Evolutionary conservation across 92 coral and sea anemone genomes (phyloP), one percentile per base, ranked within the genome.

Genomic region (Umimayanthus kanabou): DNA sequence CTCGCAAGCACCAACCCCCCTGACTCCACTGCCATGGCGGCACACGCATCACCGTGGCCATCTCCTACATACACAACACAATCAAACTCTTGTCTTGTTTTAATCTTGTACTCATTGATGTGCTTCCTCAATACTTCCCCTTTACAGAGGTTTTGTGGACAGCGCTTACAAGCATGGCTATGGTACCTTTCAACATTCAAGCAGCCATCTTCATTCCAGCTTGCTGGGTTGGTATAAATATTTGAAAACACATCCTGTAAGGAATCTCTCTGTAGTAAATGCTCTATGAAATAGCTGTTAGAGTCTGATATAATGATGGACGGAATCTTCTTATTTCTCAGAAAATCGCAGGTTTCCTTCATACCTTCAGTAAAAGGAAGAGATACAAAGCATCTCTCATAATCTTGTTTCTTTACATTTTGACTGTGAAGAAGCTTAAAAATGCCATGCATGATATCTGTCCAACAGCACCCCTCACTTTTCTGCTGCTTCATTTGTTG

Each of bases 281-380:
- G 94, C 61, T 97, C 92, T 39, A 97, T 97, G 69, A 97, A 97
- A 80, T 88, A 95, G 22, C 96, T 93, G 75, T 97, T 97, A 22
- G 99, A 97, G 85, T 97, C 99, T 6, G 99, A 97, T 50, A 97
- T 95, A 22, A 97, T 92, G 50, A 95, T 89, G 33, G 93, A 82
- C 25, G 93, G 89, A 29, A 97, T 91, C 18, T 80, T 81, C 61
- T 88, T 87, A 29, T 79, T 75, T 18, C 58, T 49, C 71, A 97
- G 76, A 71, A 90, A 94, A 77, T 69, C 49, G 77, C 98, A 96
- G 30, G 93, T 82, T 77, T 95, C 99, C 79, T 97, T 97, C 98
- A 97, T 97, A 72, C 99, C 99, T 76, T 85, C 91, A 28, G 89
- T 93, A 89, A 97, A 97, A 13, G 87, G 85, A 6, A 97, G 86